Evolutionary conservation across 1,140 invertebrate species (phyloP).

Genomic region (Chironomus tepperi): DNA sequence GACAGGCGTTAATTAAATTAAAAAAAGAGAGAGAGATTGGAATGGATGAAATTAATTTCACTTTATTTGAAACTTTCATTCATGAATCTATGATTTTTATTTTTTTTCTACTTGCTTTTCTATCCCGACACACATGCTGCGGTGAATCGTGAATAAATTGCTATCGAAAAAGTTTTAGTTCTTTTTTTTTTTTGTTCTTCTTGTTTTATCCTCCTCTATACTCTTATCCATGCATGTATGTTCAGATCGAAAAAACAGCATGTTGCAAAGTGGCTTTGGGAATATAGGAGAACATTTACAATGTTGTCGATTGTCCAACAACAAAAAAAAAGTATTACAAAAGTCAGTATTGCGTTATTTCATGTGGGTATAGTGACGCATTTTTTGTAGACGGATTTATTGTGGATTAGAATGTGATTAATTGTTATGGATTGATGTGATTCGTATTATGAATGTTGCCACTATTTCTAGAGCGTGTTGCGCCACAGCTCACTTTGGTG

Average conservation of each 20-base stretch:
- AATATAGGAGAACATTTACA: conserved; percentile 20
- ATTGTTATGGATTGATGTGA: too few species aligned
- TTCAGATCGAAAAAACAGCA: conserved; percentile 3
- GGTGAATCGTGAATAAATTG: conserved; percentile 8
- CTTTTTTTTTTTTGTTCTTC: too few species aligned
- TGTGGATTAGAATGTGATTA: too few species aligned
- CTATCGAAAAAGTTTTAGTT: neutral
- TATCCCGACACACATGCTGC: neutral
- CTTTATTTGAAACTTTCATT: neutral
- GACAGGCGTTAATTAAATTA: neutral
- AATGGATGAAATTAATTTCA: neutral
- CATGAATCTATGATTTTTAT: neutral
- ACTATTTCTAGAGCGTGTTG: too few species aligned
- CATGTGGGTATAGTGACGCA: too few species aligned
- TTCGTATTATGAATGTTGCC: too few species aligned
- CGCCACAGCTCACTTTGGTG: too few species aligned
- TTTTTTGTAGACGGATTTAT: too few species aligned
- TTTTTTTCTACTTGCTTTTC: neutral
- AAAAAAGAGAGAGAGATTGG: neutral
- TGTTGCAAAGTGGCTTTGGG: conserved; percentile 20
- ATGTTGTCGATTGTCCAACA: conserved; percentile 18
- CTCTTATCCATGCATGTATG: too few species aligned
- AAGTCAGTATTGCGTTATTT: neutral
- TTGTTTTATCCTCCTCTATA: too few species aligned
- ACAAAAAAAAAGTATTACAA: neutral